Base-by-base conservation (phyloP, 2,113 vertebrate genomes). In the Sphyrna mokarran region DNA sequence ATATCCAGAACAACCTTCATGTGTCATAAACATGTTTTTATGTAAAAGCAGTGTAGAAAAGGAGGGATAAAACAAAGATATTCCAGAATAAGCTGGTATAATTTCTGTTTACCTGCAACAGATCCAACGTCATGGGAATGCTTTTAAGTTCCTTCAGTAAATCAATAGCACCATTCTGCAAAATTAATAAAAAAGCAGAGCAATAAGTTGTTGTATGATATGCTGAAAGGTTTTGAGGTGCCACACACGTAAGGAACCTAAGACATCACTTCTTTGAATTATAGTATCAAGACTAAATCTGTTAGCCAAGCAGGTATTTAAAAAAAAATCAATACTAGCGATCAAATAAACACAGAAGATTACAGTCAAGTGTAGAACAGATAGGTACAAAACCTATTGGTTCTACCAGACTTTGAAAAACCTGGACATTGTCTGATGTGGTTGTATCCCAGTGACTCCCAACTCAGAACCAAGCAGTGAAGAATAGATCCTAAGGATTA, bases 161-260 rank as follows among this genome's bases (percentile, higher is more conserved):
- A 96, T 99, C 98, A 95, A 99, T 96, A 94, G 99, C 98, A 63
- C 99, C 98, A 10, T 99, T 99, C 99, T 99, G 96, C 9, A 95
- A n/a, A 91, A 72, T 94, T 94, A 68, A 94, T 13, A 95, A 58
- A 95, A 72, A 95, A 70, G 20, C 69, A 95, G 69, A 48, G 23
- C 23, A 54, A 54, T 48, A 72, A 5, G 5, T 54, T 95, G 26
- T 69, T 26, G n/a, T 16, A 18, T 26, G 54, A 29, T 14, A 72
- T 48, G 29, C 43, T 40, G n/a, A 63, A 66, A 6, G 23, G 14
- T 72, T 66, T 66, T 95, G 43, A 43, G 40, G 63, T 48, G 23
- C 40, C 40, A 95, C 14, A 43, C 40, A 18, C 23, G 26, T 48
- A 48, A 54, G 23, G 13, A 83, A 40, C n/a, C 16, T 40, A 58